Base-by-base conservation (phyloP, 2,888 invertebrate species). In the Tuta absoluta region DNA sequence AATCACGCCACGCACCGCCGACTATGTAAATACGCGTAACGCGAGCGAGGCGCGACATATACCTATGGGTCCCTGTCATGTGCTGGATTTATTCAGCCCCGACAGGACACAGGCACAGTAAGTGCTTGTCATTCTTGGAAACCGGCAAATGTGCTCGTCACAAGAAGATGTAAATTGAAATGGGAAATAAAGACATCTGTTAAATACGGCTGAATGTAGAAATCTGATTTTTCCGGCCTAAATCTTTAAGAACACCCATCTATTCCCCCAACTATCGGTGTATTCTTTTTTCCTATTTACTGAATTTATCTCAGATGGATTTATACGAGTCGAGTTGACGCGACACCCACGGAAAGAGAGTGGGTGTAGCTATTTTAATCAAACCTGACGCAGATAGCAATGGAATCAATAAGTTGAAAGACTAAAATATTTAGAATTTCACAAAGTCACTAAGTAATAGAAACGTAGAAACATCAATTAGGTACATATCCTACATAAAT, bases 11-110 rank as follows among this genome's bases (percentile, higher is more conserved):
- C 84, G 80, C 81, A 78, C 75, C 78, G 75, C 72, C 75, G 74
- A 75, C 75, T 82, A 85, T 83, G 85, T 84, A 85, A 86, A 86
- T 86, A 83, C 73, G 69, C 67, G 73, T 75, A 77, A 83, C 73
- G 69, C 67, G 73, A 74, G 78, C 79, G 81, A 79, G 75, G 78
- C 78, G 75, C 77, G 75, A 71, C 74, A 75, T n/a, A n/a, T n/a
- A n/a, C n/a, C 73, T 70, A 69, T 72, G 71, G 75, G 23, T 11
- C 23, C 33, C 49, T 23, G 38, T 37, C 33, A n/a, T 23, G 51
- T 12, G 41, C 14, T 33, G 33, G 62, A 53, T 62, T 53, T 38
- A 51, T 24, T 23, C 61, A 1, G 33, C 33, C 33, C 33, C 33
- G 33, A 1, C 33, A 10, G 33, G 33, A 33, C 33, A 33, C 33